Evolutionary conservation across 2,888 invertebrate species (phyloP).

Genomic region (Dryocosmus kuriphilus): DNA sequence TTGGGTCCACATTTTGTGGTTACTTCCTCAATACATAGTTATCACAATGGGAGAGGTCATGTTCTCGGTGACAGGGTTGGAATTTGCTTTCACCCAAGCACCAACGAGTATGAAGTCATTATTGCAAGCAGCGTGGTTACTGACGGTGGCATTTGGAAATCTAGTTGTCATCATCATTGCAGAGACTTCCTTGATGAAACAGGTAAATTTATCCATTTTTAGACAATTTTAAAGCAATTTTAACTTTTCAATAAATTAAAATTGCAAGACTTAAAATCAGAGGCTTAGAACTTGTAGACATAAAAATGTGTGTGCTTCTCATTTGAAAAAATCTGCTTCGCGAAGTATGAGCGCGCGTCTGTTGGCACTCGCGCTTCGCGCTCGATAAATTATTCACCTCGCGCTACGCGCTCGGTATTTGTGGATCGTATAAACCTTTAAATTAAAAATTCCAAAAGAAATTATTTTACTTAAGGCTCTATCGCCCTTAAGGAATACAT

Average conservation of each 20-base stretch:
- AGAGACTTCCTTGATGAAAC: slow-evolving; percentile 75
- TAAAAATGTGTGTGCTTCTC: too few species aligned
- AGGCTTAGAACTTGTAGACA: too few species aligned
- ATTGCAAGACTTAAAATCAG: too few species aligned
- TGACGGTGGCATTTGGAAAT: slow-evolving; percentile 96
- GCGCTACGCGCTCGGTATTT: too few species aligned
- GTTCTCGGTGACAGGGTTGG: slow-evolving; percentile 96
- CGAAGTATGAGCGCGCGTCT: too few species aligned
- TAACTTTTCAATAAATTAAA: neutral
- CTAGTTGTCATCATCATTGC: slow-evolving; percentile 94
- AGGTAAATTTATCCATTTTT: slow-evolving; percentile 13
- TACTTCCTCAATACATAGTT: slow-evolving; percentile 94
- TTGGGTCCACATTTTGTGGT: slow-evolving; percentile 89
- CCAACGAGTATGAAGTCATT: slow-evolving; percentile 96
- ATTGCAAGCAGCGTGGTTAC: slow-evolving; percentile 93
- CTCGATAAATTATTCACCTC: too few species aligned
- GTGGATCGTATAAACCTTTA: too few species aligned
- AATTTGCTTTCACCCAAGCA: slow-evolving; percentile 97
- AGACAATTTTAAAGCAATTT: slow-evolving; percentile 2
- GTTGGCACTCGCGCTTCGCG: too few species aligned
- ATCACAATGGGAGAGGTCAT: slow-evolving; percentile 97
- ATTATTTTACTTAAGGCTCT: too few species aligned
- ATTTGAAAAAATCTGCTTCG: too few species aligned
- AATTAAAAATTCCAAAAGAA: too few species aligned
- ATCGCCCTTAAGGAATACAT: too few species aligned